Conservation (phyloP, 2,113 vertebrate genomes). For the Anarrhichthys ocellatus region DNA sequence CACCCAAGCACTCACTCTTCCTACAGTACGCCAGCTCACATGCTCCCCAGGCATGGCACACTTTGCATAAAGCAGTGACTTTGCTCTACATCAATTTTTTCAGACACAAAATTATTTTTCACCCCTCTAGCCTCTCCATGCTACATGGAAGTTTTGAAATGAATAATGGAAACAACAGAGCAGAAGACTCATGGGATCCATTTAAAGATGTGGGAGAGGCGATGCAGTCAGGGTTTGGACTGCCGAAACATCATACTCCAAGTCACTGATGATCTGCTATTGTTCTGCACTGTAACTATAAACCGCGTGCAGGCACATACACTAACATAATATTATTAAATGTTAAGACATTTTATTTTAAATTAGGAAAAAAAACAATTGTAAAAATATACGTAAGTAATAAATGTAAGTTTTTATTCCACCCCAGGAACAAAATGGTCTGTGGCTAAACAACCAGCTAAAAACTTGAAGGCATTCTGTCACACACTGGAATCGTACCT, state of each 20-base stretch:
- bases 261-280: constrained; percentile 70
- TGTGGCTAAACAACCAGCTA: neutral
- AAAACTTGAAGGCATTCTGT: constrained; percentile 18
- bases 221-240: constrained; percentile 72
- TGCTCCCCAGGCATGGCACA: constrained; percentile 77
- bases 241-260: constrained; percentile 63
- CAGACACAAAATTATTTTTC: constrained; percentile 82
- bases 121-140: constrained; percentile 78
- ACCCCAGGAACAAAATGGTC: constrained; percentile 9
- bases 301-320: constrained; percentile 18
- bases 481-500: neutral
- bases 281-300: constrained; percentile 50
- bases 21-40: constrained; percentile 68
- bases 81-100: constrained; percentile 77
- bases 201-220: constrained; percentile 82
- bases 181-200: constrained; percentile 81
- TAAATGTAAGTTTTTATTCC: constrained; percentile 9
- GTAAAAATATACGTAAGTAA: constrained; percentile 10
- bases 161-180: constrained; percentile 86
- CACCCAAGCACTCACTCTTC: constrained; percentile 65
- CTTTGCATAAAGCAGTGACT: constrained; percentile 83
- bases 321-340: constrained; percentile 24
- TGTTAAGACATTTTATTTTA: constrained; percentile 37
- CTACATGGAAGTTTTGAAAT: constrained; percentile 81
- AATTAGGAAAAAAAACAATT: constrained; percentile 31